Evolutionary conservation across 2,113 vertebrate genomes (phyloP).

Genomic region (Thalassoma bifasciatum): DNA sequence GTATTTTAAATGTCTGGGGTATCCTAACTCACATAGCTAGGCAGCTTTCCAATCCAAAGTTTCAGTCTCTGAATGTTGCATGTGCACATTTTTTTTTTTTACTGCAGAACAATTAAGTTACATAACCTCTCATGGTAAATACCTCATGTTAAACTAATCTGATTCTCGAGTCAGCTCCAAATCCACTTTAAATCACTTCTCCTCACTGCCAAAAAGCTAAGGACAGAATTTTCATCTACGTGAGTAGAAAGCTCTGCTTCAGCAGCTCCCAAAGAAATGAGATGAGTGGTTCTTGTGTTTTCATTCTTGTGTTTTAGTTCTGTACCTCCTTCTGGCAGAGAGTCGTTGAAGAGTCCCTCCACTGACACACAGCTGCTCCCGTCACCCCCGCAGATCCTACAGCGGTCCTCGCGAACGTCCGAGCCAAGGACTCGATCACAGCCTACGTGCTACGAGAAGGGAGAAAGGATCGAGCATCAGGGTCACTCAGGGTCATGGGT

Average conservation of each 20-base stretch:
- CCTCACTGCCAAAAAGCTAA: background rate
- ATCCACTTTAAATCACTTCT: slow-evolving; percentile 2
- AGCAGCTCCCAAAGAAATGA: slow-evolving; percentile 1
- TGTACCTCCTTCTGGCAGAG: slow-evolving; percentile 89
- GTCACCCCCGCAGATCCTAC: slow-evolving; percentile 92
- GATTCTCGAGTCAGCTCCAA: slow-evolving; percentile 25
- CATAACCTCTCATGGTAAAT: slow-evolving; percentile 43
- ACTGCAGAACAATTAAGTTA: slow-evolving; percentile 50
- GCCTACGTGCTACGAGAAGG: slow-evolving; percentile 90
- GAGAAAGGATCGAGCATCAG: slow-evolving; percentile 42
- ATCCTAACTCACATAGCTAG: slow-evolving; percentile 44
- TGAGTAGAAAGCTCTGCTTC: slow-evolving; percentile 1
- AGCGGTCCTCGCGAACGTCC: slow-evolving; percentile 93
- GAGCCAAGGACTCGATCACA: slow-evolving; percentile 95
- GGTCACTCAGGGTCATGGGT: slow-evolving; percentile 52
- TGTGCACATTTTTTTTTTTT: slow-evolving; percentile 57
- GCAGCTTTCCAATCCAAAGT: slow-evolving; percentile 41
- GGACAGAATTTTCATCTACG: slow-evolving; percentile 2
- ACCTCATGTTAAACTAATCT: slow-evolving; percentile 34
- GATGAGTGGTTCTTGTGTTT: background rate
- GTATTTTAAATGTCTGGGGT: slow-evolving; percentile 57
- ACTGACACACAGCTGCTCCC: slow-evolving; percentile 92
- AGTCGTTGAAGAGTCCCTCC: slow-evolving; percentile 92
- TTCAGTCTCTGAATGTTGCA: slow-evolving; percentile 45
- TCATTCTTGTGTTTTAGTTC: background rate